Evolutionary conservation across 2,797 vertebrate species (phyloP), one percentile per base, ranked within the genome.

Genomic region (Arctocebus calabarensis): DNA sequence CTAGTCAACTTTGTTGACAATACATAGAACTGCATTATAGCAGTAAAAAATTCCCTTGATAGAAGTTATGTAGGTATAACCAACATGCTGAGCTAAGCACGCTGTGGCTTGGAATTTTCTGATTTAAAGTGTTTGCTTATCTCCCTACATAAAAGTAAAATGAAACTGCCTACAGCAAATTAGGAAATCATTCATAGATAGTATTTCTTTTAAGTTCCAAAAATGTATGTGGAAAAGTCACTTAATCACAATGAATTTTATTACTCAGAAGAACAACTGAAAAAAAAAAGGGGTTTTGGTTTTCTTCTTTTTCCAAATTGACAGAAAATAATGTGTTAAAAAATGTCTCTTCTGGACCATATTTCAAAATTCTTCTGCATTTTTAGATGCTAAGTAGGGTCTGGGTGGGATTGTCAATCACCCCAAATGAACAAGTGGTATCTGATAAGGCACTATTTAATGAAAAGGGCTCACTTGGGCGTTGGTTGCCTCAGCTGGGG

Each of bases 391-490:
- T 70, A 73, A 92, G 70, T 34, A 92, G 8, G 48, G 12, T 84
- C 90, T 75, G 64, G 61, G 84, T 84, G 23, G 52, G 57, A 86
- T 92, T 73, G 55, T 84, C 96, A 92, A 94, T 84, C 96, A 77
- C 48, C 66, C 34, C 55, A 93, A 74, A 88, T 95, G 96, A 97
- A 96, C 97, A 96, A 98, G 97, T 95, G 89, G 90, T 96, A 91
- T 97, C 96, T 97, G 7, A 73, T 97, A 97, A 93, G 78, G n/a
- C 4, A 20, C 4, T 71, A 96, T 98, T 98, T 98, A 97, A 98
- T 98, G 98, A 98, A 95, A 98, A 94, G 98, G 87, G 85, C 95
- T 74, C 97, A 68, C 96, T 97, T 85, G 97, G 97, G 97, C 96
- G 97, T 97, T 98, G 84, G 97, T 97, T 97, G 95, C 91, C 90